Evolutionary conservation across 2,888 invertebrate genomes (phyloP), one percentile per base, ranked within the genome.

Genomic region (Microplitis manilae): DNA sequence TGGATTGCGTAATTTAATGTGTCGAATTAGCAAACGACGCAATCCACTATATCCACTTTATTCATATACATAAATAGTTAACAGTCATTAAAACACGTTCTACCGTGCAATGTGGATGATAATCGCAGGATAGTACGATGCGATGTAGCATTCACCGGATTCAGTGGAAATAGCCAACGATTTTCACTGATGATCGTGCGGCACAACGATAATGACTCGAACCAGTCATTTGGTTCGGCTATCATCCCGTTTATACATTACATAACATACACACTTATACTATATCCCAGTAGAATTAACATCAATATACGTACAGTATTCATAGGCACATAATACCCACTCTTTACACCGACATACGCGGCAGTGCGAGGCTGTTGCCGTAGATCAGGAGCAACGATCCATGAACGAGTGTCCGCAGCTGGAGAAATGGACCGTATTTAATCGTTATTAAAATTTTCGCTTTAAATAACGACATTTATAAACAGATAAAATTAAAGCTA

Each of bases 381-480:
- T 82, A 82, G 81, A 83, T 84, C 81, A 81, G 79, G 81, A 82
- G 80, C 84, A 86, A 86, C 83, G 84, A 81, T 77, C 83, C 83
- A 82, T 85, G 84, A 84, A 86, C 81, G 81, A 79, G 79, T 79
- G 68, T 75, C 70, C 69, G 73, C 72, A 78, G 67, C 77, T 40
- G 61, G 84, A 80, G 81, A 85, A 85, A 85, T 84, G 82, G 84
- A 79, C 82, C 85, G 79, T 83, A 84, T 38, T 75, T 75, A 61
- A 75, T 75, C 75, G 68, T 70, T 50, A 62, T 75, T 69, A 68
- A 41, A 50, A 68, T 20, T 17, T 39, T n/a, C 39, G 2, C 39
- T 30, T 39, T 39, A 30, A 61, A 39, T n/a, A 71, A 15, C n/a
- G 9, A 7, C 39, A 38, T 38, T 15, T 38, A 15, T 61, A 71